These are phyloP conservation scores for Petroica traversi DNA, from an alignment of 2,113 vertebrate genomes.

Conservation along the genomic window DNA sequence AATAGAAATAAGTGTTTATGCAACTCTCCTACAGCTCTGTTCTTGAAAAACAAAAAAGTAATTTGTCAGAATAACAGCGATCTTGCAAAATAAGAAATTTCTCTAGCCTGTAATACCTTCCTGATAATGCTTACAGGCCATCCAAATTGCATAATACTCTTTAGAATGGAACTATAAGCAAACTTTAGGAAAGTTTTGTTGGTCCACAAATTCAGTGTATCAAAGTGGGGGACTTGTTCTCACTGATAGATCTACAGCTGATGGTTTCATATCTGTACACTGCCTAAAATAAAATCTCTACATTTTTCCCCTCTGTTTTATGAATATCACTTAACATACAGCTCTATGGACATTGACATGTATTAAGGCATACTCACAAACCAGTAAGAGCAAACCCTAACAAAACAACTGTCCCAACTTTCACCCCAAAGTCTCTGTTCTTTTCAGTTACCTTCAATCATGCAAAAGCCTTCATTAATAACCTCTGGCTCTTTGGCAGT, in stretches of 20 bases:
- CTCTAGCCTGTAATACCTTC: not conserved
- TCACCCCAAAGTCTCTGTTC: not conserved
- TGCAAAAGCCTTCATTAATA: not conserved
- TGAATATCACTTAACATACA: not conserved
- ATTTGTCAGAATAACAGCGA: not conserved
- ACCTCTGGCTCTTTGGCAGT: not conserved
- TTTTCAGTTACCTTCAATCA: not conserved
- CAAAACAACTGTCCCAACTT: not conserved
- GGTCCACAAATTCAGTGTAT: not conserved
- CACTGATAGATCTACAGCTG: not conserved
- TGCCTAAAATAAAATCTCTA: not conserved
- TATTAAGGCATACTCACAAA: not conserved
- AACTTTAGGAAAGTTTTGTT: not conserved
- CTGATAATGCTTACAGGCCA: not conserved
- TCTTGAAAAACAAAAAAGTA: not conserved
- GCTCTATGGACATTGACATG: not conserved
- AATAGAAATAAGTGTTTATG: not conserved
- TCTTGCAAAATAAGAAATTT: not conserved
- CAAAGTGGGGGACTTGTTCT: not conserved
- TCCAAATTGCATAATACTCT: not conserved
- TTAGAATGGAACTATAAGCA: not conserved
- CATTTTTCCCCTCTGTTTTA: not conserved
- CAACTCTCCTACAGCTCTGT: not conserved
- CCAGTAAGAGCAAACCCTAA: not conserved
- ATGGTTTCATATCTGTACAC: not conserved